Evolutionary conservation across 2,888 invertebrate genomes (phyloP).

Genomic region (Epinotia ramella): DNA sequence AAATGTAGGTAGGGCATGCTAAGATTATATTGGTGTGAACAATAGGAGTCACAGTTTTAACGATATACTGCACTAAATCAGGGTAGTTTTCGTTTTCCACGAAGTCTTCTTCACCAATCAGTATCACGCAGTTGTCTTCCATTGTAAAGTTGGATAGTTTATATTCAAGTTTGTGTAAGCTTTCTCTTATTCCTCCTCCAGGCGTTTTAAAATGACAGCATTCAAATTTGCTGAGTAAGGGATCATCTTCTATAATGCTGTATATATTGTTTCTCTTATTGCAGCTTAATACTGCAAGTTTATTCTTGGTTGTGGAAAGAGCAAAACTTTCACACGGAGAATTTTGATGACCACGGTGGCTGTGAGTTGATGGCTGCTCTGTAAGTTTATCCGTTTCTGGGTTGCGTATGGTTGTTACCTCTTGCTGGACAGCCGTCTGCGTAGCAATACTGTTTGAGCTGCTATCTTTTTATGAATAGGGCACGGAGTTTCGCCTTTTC

Average conservation of each 20-base stretch:
- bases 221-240: background rate
- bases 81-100: background rate
- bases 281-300: background rate
- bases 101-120: slow-evolving; percentile 7
- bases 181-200: background rate
- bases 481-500: background rate
- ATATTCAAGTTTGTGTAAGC: no score
- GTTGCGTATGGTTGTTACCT: background rate
- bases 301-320: background rate
- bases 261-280: background rate
- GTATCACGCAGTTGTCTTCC: background rate
- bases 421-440: background rate
- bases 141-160: background rate
- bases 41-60: background rate
- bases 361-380: no score
- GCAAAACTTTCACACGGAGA: no score
- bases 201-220: background rate
- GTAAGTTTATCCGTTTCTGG: background rate
- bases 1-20: slow-evolving; percentile 2
- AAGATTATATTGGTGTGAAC: background rate
- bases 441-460: no score
- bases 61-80: background rate
- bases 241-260: background rate
- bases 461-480: background rate
- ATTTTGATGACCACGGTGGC: background rate